Percentiles rank a stretch among this genome's conserved stretches.
Evolutionary conservation across 2,113 vertebrate species (phyloP).

Genomic region (Anarhynchus alexandrinus): DNA sequence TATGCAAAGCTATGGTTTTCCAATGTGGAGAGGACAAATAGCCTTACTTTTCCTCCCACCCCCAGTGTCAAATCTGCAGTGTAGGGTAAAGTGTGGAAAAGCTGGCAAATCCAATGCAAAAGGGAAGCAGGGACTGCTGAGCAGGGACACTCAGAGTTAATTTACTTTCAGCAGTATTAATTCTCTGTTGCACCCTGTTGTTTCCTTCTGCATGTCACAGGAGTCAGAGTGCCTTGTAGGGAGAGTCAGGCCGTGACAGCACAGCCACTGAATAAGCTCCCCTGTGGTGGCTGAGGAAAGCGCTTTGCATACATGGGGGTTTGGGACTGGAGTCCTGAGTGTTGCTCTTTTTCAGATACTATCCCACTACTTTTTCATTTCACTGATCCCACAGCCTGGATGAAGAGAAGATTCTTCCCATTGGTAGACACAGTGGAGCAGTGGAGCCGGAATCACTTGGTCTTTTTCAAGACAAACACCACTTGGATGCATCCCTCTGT

Average conservation of each 20-base stretch:
- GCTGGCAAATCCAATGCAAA: background rate
- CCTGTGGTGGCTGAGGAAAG: background rate
- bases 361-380: background rate
- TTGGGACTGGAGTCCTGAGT: background rate
- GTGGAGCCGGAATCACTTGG: background rate
- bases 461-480: background rate
- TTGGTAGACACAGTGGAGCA: background rate
- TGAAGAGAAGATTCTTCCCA: background rate
- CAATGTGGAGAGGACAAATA: background rate
- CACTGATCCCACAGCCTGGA: background rate
- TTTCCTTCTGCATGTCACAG: background rate
- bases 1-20: background rate
- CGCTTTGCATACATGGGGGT: accelerated
- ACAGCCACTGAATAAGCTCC: background rate
- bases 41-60: background rate
- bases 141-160: background rate
- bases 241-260: background rate
- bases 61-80: background rate
- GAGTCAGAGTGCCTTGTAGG: background rate
- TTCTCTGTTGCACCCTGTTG: background rate
- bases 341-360: background rate
- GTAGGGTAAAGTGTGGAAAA: background rate
- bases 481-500: background rate
- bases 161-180: background rate
- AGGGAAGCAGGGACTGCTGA: background rate